Conservation (phyloP, 2,888 invertebrate species). For the Galerucella calmariensis region DNA sequence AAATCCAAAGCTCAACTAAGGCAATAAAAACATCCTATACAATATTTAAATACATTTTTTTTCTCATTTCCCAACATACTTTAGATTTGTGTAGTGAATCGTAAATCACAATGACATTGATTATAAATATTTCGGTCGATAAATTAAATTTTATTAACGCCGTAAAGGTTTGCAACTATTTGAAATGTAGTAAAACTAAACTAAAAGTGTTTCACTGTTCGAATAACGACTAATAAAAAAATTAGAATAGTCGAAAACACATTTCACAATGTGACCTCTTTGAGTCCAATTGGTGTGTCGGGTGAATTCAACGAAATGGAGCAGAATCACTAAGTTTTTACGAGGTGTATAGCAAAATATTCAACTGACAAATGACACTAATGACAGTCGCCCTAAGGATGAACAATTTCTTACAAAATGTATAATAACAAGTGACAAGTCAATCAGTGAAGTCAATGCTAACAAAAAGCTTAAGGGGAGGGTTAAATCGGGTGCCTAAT, state of each 20-base stretch:
- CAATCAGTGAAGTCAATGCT: no score
- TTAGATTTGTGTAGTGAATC: constrained; percentile 30
- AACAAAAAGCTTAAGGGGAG: no score
- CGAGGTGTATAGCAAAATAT: no score
- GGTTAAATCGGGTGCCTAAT: no score
- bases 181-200: constrained; percentile 43
- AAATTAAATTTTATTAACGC: constrained; percentile 52
- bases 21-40: constrained; percentile 9
- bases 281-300: background rate
- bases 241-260: constrained; percentile 10
- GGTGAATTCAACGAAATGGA: background rate
- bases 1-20: background rate
- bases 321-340: no score
- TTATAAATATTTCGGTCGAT: constrained; percentile 52
- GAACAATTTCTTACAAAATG: no score
- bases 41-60: background rate
- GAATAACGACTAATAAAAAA: constrained; percentile 26
- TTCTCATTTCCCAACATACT: constrained; percentile 3
- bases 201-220: constrained; percentile 35
- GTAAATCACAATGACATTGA: constrained; percentile 53
- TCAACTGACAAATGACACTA: no score
- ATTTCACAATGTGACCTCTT: constrained; percentile 18
- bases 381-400: no score
- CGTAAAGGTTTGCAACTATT: constrained; percentile 47
- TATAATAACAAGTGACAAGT: no score